phyloP scores from a whole-genome alignment of 2,113 vertebrate species.

The Calidris pygmaea region DNA sequence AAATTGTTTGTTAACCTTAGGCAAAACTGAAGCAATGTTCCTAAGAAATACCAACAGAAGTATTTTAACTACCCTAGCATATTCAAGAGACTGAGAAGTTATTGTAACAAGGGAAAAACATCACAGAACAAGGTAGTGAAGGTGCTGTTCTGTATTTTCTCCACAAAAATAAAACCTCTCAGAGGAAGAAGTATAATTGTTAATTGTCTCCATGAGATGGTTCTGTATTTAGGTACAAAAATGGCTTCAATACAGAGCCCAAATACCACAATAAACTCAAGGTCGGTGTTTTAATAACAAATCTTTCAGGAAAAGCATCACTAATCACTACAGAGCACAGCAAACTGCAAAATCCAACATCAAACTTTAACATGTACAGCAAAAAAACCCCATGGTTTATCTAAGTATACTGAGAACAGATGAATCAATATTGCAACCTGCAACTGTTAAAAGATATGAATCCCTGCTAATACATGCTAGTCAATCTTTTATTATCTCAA shows the following conservation, averaged over 20 bases:
- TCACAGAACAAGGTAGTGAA: neutral
- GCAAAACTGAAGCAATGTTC: neutral
- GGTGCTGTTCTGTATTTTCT: neutral
- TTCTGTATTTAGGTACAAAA: neutral
- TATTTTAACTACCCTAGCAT: neutral
- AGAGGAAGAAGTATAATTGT: neutral
- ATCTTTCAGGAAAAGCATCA: neutral
- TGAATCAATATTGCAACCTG: neutral
- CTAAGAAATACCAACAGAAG: neutral
- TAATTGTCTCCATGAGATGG: neutral
- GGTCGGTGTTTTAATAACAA: neutral
- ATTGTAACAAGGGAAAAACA: neutral
- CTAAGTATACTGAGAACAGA: neutral
- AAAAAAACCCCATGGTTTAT: neutral
- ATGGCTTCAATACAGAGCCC: neutral
- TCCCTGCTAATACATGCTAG: neutral
- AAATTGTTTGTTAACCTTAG: neutral
- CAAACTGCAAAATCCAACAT: neutral
- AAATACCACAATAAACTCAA: neutral
- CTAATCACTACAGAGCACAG: neutral
- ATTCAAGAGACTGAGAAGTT: neutral
- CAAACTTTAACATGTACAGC: neutral
- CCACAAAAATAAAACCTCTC: neutral
- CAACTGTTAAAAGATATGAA: neutral
- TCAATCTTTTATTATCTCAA: neutral